phyloP scores from a whole-genome alignment of 2,888 invertebrate species.

The Tortrix viridana region DNA sequence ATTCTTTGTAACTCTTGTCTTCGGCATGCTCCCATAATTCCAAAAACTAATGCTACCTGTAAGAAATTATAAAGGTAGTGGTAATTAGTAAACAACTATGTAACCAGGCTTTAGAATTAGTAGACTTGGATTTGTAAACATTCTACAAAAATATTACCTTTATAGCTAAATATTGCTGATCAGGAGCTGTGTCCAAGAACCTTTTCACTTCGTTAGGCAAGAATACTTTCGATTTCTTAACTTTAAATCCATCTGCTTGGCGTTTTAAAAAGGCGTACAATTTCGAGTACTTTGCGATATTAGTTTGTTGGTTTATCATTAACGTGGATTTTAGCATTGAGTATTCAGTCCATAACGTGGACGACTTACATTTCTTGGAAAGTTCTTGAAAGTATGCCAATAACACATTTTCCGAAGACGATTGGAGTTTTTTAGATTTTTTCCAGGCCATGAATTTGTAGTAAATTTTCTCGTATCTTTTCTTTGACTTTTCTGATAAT shows the following conservation, averaged over 20 bases:
- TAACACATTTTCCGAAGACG: conserved; percentile 17
- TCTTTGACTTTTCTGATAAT: not conserved
- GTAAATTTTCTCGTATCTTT: conserved; percentile 17
- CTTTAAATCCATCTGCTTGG: conserved; percentile 12
- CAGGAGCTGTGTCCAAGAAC: conserved; percentile 31
- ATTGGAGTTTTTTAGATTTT: not conserved
- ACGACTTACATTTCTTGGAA: conserved; percentile 26
- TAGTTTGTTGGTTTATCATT: conserved; percentile 25
- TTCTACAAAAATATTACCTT: no score
- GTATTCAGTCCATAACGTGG: conserved; percentile 28
- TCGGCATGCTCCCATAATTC: conserved; percentile 8
- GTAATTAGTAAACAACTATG: not conserved
- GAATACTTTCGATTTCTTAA: conserved; percentile 15
- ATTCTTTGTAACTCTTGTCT: not conserved
- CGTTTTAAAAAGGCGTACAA: conserved; percentile 21
- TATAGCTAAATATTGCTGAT: conserved; percentile 15
- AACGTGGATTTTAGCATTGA: conserved; percentile 35
- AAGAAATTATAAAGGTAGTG: not conserved
- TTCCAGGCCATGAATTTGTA: conserved; percentile 20
- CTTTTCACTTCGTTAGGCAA: conserved; percentile 25
- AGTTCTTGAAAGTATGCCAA: conserved; percentile 31
- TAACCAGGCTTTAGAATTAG: no score
- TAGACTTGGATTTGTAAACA: no score
- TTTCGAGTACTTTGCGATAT: conserved; percentile 29
- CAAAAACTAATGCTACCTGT: conserved; percentile 2